phyloP scores from a whole-genome alignment of 2,888 invertebrate species.

The Automeris io region DNA sequence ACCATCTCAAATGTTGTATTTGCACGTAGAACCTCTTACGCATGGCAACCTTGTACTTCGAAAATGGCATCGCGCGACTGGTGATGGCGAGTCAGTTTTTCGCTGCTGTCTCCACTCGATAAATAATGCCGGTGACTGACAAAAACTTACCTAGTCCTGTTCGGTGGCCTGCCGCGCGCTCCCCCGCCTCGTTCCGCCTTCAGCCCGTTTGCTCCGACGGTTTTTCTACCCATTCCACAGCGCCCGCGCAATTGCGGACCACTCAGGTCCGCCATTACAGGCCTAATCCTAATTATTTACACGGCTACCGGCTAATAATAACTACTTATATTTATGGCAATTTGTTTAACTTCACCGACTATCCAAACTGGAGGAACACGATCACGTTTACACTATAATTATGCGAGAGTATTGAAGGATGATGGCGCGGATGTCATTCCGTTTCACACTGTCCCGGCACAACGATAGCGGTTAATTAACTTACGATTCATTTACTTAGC shows the following conservation, averaged over 20 bases:
- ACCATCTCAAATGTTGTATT: too few relatives aligned
- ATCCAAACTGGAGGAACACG: slow-evolving; percentile 76
- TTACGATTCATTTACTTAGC: slow-evolving; percentile 72
- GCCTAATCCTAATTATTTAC: slow-evolving; percentile 71
- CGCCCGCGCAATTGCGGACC: slow-evolving; percentile 60
- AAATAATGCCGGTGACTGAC: slow-evolving; percentile 75
- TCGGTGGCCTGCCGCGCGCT: slow-evolving; percentile 68
- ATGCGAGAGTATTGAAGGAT: slow-evolving; percentile 73
- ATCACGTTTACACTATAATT: slow-evolving; percentile 75
- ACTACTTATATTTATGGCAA: slow-evolving; percentile 77
- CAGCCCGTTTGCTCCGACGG: slow-evolving; percentile 37
- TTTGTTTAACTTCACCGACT: slow-evolving; percentile 77
- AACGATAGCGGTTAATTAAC: slow-evolving; percentile 58
- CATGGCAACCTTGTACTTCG: too few relatives aligned
- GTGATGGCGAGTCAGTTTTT: slow-evolving; percentile 71
- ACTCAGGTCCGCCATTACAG: slow-evolving; percentile 59
- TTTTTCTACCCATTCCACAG: slow-evolving; percentile 71
- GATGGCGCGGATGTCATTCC: slow-evolving; percentile 69
- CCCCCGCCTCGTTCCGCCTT: slow-evolving; percentile 26
- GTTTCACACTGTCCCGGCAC: slow-evolving; percentile 58
- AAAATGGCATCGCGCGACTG: slow-evolving; percentile 60
- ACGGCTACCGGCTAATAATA: slow-evolving; percentile 69
- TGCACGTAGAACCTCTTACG: too few relatives aligned
- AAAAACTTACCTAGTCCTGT: slow-evolving; percentile 76
- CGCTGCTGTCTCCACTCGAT: slow-evolving; percentile 75